Percentiles rank a stretch among this genome's conserved stretches.
These are phyloP conservation scores for Dynastes maya DNA, from an alignment of 2,888 invertebrate genomes.

Conservation along the genomic window DNA sequence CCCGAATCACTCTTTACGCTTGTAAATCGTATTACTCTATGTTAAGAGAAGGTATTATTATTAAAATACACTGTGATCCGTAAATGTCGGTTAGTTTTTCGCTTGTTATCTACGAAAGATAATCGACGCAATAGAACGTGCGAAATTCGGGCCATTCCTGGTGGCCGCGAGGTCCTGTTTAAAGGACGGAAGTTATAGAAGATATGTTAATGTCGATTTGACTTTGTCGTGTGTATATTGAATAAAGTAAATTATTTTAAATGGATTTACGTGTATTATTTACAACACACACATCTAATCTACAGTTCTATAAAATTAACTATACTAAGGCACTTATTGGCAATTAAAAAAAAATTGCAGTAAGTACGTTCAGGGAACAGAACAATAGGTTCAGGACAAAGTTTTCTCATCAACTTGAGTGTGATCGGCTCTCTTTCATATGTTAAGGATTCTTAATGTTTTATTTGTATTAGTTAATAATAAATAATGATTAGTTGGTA, in stretches of 20 bases:
- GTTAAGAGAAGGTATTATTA: conserved; percentile 23
- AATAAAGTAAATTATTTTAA: conserved; percentile 33
- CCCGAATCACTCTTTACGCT: conserved; percentile 26
- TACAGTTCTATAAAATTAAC: no score
- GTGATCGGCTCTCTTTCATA: no score
- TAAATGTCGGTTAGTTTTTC: conserved; percentile 32
- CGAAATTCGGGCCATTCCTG: not conserved
- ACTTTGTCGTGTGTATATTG: conserved; percentile 29
- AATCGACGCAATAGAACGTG: not conserved
- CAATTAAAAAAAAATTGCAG: no score
- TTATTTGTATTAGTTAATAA: no score
- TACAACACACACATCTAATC: not conserved
- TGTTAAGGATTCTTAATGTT: no score
- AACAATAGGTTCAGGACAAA: no score
- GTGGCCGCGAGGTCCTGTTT: conserved; percentile 6
- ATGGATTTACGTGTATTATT: conserved; percentile 3
- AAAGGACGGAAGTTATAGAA: conserved; percentile 10
- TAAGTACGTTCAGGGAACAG: no score
- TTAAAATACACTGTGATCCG: conserved; percentile 37
- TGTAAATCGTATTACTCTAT: conserved; percentile 28
- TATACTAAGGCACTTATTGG: no score
- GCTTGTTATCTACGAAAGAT: conserved; percentile 31
- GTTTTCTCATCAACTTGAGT: no score
- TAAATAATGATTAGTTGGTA: no score
- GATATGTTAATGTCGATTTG: conserved; percentile 31